phyloP scores from a whole-genome alignment of 2,113 vertebrate genomes.

The Suricata suricatta region DNA sequence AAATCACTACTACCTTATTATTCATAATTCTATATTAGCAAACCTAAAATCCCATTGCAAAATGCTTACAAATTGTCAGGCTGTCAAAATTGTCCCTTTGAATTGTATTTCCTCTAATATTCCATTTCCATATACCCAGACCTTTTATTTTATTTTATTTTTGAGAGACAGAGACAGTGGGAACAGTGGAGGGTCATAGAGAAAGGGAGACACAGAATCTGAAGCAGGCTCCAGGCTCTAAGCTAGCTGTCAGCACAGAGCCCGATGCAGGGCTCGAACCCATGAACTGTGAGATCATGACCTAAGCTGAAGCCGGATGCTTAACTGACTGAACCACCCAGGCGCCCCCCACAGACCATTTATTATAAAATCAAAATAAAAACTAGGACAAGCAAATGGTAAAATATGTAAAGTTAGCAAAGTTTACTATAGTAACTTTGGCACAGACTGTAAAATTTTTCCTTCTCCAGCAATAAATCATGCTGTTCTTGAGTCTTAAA shows the following conservation, averaged over 20 bases:
- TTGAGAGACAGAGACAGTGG: no score
- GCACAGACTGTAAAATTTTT: background rate
- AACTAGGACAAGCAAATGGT: background rate
- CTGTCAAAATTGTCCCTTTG: background rate
- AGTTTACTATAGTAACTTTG: background rate
- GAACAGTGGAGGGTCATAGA: no score
- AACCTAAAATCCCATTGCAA: background rate
- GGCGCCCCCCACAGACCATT: background rate
- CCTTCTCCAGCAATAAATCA: background rate
- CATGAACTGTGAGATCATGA: no score
- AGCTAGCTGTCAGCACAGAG: no score
- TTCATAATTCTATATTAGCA: background rate
- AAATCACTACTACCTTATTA: constrained; percentile 16
- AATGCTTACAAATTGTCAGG: constrained; percentile 4
- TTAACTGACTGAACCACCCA: no score
- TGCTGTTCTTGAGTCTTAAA: background rate
- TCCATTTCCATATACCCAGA: background rate
- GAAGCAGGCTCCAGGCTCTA: no score
- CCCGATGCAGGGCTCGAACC: no score
- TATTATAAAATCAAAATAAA: constrained; percentile 14
- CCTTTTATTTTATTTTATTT: background rate
- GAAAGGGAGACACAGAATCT: no score
- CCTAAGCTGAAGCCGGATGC: no score
- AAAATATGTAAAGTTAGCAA: background rate
- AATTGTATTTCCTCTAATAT: background rate